These are phyloP conservation scores for Pantala flavescens DNA, from an alignment of 1,140 invertebrate genomes.

Conservation along the genomic window DNA sequence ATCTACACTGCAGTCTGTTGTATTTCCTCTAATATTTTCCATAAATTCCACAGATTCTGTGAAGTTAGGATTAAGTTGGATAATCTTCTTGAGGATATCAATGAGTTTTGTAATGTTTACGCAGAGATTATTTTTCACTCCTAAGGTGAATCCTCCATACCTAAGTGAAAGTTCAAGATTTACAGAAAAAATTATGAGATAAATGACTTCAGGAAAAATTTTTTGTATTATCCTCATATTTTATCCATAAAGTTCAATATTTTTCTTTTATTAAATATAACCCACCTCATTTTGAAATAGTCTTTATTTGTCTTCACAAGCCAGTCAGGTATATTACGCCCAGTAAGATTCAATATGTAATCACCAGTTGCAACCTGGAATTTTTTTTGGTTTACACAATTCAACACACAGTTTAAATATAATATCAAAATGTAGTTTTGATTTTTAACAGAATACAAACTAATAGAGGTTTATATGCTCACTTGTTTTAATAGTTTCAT, in stretches of 20 bases:
- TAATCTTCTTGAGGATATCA: background rate
- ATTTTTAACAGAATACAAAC: no score
- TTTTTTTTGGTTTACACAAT: no score
- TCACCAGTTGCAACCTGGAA: constrained; percentile 25
- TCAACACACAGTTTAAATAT: no score
- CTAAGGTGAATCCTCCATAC: background rate
- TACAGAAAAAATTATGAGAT: no score
- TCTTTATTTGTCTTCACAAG: constrained; percentile 24
- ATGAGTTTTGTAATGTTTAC: background rate
- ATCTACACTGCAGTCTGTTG: background rate
- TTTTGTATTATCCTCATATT: no score
- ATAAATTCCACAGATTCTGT: background rate
- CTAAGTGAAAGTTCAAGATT: background rate
- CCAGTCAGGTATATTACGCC: constrained; percentile 25
- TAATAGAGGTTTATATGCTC: no score
- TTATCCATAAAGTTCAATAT: no score
- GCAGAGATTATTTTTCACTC: background rate
- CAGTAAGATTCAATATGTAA: constrained; percentile 25
- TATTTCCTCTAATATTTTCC: background rate
- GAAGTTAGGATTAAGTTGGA: background rate
- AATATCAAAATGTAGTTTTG: no score
- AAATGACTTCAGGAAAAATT: no score
- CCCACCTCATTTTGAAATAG: constrained; percentile 11
- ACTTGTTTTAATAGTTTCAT: no score
- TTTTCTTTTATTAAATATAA: no score